These are phyloP conservation scores for Thymallus thymallus DNA, from an alignment of 2,113 vertebrate genomes.

Conservation along the genomic window DNA sequence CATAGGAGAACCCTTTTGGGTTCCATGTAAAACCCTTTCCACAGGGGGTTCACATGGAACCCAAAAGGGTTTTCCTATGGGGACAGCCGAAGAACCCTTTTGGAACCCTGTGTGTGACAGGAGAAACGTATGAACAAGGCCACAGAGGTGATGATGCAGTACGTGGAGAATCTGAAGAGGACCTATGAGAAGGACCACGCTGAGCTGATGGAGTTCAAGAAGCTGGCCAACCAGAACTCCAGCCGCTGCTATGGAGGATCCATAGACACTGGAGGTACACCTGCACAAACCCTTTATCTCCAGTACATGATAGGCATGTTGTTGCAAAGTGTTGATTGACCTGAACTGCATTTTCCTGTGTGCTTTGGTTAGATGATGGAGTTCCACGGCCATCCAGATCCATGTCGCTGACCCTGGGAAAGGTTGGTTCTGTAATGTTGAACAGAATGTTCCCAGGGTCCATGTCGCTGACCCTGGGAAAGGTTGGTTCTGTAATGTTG, in stretches of 20 bases:
- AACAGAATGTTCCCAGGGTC: too few relatives aligned
- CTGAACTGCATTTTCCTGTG: neutral
- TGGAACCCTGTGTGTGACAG: constrained; percentile 61
- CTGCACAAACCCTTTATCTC: neutral
- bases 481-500: too few relatives aligned
- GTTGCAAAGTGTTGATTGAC: neutral
- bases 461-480: too few relatives aligned
- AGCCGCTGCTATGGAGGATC: constrained; percentile 85
- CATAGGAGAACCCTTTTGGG: too few relatives aligned
- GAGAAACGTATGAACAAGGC: constrained; percentile 98
- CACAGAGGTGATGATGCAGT: constrained; percentile 98
- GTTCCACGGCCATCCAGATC: constrained; percentile 87
- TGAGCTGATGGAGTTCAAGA: constrained; percentile 95
- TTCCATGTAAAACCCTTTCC: too few relatives aligned
- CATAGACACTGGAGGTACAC: constrained; percentile 78
- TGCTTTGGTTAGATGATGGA: constrained; percentile 82
- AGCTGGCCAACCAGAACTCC: constrained; percentile 96
- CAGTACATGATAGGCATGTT: too few relatives aligned
- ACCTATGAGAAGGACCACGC: constrained; percentile 97
- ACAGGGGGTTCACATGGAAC: too few relatives aligned
- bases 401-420: too few relatives aligned
- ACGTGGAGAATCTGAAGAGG: constrained; percentile 96
- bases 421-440: too few relatives aligned
- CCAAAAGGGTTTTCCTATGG: too few relatives aligned
- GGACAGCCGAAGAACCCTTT: too few relatives aligned